Evolutionary conservation across 2,113 vertebrate species (phyloP).

Genomic region (Cettia cetti): DNA sequence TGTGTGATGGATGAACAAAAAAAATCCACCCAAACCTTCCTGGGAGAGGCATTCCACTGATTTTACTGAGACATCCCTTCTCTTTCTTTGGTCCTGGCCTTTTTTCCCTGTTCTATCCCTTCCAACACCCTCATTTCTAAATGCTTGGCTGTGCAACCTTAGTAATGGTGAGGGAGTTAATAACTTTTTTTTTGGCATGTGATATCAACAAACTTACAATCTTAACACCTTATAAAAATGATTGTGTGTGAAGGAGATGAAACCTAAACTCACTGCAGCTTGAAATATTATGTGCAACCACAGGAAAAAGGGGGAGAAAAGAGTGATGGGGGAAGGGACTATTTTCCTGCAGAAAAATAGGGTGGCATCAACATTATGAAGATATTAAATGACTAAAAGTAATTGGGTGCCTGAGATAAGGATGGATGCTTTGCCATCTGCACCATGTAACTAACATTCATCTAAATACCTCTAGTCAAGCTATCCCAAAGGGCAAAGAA

Average conservation of each 20-base stretch:
- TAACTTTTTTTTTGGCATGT: not conserved
- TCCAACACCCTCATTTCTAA: not conserved
- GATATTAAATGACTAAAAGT: slow-evolving; percentile 33
- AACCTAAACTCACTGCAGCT: not conserved
- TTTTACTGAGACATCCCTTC: not conserved
- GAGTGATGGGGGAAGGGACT: not conserved
- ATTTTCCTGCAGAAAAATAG: not conserved
- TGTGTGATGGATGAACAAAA: not conserved
- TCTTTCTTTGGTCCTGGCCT: not conserved
- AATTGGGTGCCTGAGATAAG: slow-evolving; percentile 52
- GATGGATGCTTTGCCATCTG: slow-evolving; percentile 49
- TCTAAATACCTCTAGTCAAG: slow-evolving; percentile 39
- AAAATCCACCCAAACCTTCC: not conserved
- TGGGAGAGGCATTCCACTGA: not conserved
- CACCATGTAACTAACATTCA: slow-evolving; percentile 22
- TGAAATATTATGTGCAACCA: not conserved
- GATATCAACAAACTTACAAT: not conserved
- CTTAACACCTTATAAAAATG: not conserved
- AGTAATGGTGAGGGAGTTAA: not conserved
- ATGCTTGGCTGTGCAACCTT: not conserved
- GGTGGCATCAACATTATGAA: slow-evolving; percentile 26
- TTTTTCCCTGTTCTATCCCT: not conserved
- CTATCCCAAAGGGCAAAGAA: slow-evolving; percentile 35
- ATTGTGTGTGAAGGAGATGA: not conserved
- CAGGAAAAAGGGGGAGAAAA: not conserved